These are phyloP conservation scores for Eucera pruinosa DNA, from an alignment of 2,888 invertebrate species.

Conservation along the genomic window DNA sequence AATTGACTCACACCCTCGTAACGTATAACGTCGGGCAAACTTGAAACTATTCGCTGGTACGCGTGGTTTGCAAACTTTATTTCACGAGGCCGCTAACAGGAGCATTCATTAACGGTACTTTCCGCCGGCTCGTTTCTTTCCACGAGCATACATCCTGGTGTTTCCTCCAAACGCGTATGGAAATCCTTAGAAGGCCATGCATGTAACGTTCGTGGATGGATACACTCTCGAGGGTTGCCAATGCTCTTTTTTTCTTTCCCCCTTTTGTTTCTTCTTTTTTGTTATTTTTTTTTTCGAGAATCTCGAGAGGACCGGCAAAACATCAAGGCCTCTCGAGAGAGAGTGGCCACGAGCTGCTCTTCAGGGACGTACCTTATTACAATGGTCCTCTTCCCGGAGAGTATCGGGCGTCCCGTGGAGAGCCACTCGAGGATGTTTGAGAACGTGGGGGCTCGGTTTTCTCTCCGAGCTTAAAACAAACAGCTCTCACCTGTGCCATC, in stretches of 20 bases:
- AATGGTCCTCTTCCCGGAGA: constrained; percentile 73
- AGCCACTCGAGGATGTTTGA: constrained; percentile 78
- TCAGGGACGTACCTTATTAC: constrained; percentile 75
- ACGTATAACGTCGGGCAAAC: not conserved
- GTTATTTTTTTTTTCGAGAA: constrained; percentile 64
- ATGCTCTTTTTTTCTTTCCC: constrained; percentile 38
- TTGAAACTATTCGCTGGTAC: not conserved
- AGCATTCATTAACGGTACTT: constrained; percentile 39
- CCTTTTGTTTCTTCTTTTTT: too few species aligned
- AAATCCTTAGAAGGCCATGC: constrained; percentile 73
- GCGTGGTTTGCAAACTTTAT: not conserved
- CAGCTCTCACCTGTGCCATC: constrained; percentile 73
- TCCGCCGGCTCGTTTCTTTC: constrained; percentile 16
- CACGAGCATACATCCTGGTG: constrained; percentile 17
- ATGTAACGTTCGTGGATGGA: constrained; percentile 56
- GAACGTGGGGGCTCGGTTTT: constrained; percentile 72
- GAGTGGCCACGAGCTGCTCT: constrained; percentile 69
- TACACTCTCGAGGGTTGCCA: constrained; percentile 57
- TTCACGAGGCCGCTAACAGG: not conserved
- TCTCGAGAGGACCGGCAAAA: constrained; percentile 76
- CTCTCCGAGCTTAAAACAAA: constrained; percentile 74
- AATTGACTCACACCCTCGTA: too few species aligned
- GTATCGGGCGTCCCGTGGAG: constrained; percentile 78
- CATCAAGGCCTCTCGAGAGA: constrained; percentile 73
- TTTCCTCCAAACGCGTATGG: constrained; percentile 57